phyloP scores from a whole-genome alignment of 1,140 invertebrate species.

The Cataglyphis hispanica region DNA sequence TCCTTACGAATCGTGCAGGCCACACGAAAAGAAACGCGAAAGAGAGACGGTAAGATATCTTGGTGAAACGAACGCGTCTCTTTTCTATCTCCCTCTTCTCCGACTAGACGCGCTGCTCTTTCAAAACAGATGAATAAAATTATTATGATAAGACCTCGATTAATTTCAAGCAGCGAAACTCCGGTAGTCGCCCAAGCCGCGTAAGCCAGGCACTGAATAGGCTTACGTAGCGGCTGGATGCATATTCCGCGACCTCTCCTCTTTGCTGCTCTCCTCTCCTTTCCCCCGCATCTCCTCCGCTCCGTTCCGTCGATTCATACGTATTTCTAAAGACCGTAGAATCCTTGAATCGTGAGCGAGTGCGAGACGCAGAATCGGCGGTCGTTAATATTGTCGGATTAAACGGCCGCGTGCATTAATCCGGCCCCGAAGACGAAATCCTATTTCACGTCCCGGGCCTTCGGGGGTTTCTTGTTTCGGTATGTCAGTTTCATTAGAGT shows the following conservation, averaged over 20 bases:
- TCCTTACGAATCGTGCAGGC: neutral
- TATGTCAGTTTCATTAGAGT: constrained; percentile 83
- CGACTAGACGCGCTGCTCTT: constrained; percentile 64
- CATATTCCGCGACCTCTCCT: constrained; percentile 30
- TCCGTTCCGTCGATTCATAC: constrained; percentile 9
- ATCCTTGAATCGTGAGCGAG: constrained; percentile 79
- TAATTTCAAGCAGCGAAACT: constrained; percentile 81
- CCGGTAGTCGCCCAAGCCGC: constrained; percentile 76
- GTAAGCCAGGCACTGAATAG: constrained; percentile 82
- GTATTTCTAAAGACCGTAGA: constrained; percentile 71
- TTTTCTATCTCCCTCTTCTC: constrained; percentile 25
- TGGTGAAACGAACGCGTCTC: constrained; percentile 6
- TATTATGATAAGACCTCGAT: constrained; percentile 84
- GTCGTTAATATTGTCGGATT: constrained; percentile 86
- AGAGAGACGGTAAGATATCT: constrained; percentile 12
- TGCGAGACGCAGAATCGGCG: constrained; percentile 76
- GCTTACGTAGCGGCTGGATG: constrained; percentile 71
- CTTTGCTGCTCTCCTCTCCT: constrained; percentile 23
- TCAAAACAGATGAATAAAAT: constrained; percentile 78
- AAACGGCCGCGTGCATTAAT: constrained; percentile 84
- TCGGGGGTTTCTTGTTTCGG: constrained; percentile 79
- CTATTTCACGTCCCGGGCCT: constrained; percentile 82
- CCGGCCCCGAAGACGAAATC: constrained; percentile 80
- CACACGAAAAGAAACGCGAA: constrained; percentile 1
- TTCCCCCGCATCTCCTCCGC: constrained; percentile 3